These are phyloP conservation scores for Lepidocyrtinus sp. DNA, from an alignment of 2,888 invertebrate species.

Conservation along the genomic window DNA sequence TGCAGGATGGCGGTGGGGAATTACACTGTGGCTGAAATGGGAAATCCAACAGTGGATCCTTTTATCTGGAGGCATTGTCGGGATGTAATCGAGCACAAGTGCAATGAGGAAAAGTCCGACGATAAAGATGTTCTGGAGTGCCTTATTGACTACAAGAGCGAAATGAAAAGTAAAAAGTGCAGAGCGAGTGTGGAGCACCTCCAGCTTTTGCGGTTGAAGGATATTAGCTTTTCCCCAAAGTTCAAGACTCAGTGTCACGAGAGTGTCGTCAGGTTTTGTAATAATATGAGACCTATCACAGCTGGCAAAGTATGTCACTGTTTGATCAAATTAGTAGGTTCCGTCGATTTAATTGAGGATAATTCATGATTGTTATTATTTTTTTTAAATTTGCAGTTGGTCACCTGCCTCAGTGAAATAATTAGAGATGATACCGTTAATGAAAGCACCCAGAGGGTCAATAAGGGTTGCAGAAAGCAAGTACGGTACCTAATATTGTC, in stretches of 20 bases:
- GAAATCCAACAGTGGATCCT: constrained; percentile 75
- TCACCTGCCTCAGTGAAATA: constrained; percentile 90
- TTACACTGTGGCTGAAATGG: constrained; percentile 85
- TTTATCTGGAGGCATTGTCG: constrained; percentile 68
- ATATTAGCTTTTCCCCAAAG: constrained; percentile 93
- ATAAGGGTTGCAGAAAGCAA: constrained; percentile 92
- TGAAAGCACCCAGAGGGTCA: constrained; percentile 83
- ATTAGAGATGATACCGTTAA: constrained; percentile 91
- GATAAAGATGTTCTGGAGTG: constrained; percentile 89
- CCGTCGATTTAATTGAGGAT: too few relatives aligned
- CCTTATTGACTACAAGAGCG: constrained; percentile 91
- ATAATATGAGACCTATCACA: constrained; percentile 70
- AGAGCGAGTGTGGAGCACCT: constrained; percentile 96
- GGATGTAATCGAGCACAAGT: constrained; percentile 65
- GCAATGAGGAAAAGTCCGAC: constrained; percentile 68
- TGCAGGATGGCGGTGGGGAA: constrained; percentile 86
- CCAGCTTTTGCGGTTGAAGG: constrained; percentile 93
- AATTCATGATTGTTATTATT: too few relatives aligned
- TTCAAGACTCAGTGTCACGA: constrained; percentile 95
- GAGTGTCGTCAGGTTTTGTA: constrained; percentile 79
- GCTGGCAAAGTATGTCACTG: constrained; percentile 73
- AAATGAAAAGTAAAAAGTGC: constrained; percentile 84
- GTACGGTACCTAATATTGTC: constrained; percentile 92
- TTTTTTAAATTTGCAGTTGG: constrained; percentile 80
- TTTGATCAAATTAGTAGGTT: too few relatives aligned